Evolutionary conservation across 2,113 vertebrate species (phyloP).

Genomic region (Psephotus haematonotus): DNA sequence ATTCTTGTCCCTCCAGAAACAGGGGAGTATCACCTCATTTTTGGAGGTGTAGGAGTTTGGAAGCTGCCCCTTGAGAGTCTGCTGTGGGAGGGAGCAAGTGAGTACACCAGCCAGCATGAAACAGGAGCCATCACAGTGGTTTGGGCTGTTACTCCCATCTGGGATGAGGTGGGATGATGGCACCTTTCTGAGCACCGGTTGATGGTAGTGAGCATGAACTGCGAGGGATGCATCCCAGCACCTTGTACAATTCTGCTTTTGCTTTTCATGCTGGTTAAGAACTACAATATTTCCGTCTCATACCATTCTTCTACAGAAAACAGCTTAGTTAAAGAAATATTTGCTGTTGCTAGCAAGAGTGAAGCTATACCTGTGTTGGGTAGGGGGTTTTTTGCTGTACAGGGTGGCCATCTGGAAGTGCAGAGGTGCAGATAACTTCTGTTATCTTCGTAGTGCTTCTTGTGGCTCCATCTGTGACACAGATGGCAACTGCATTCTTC

Average conservation of each 20-base stretch:
- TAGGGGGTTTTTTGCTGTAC: neutral
- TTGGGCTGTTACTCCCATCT: neutral
- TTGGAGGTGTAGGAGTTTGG: neutral
- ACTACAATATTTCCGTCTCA: accelerated
- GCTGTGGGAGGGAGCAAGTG: accelerated
- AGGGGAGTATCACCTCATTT: accelerated
- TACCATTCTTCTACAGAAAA: neutral
- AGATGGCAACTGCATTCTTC: neutral
- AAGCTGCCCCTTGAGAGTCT: neutral
- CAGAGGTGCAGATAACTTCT: neutral
- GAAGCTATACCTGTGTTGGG: neutral
- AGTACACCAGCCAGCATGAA: accelerated
- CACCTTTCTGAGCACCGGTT: neutral
- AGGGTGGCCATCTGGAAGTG: neutral
- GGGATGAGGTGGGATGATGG: neutral
- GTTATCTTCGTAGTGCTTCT: neutral
- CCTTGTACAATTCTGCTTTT: neutral
- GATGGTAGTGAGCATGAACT: neutral
- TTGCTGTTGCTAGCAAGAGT: neutral
- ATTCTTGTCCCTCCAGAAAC: neutral
- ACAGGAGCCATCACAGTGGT: accelerated
- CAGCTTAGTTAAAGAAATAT: neutral
- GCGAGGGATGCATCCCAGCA: neutral
- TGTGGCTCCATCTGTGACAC: neutral
- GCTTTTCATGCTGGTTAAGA: neutral